These are phyloP conservation scores for Drosophila azteca DNA, from an alignment of 1,140 invertebrate genomes.

Conservation along the genomic window DNA sequence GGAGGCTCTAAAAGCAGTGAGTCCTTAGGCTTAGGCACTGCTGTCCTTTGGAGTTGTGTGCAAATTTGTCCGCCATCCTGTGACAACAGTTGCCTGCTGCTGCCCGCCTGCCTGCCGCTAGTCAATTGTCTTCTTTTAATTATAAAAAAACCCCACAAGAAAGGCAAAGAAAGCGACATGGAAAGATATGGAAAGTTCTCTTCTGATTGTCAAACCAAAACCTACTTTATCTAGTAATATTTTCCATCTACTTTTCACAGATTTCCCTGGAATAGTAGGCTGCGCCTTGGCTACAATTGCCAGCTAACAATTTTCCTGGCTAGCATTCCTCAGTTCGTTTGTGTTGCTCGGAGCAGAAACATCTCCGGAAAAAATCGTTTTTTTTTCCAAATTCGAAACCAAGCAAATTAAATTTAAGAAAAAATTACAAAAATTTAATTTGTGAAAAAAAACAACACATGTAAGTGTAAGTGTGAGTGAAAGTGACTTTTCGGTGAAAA, in stretches of 20 bases:
- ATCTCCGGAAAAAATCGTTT: not conserved
- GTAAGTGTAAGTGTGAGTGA: no score
- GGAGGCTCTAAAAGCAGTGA: no score
- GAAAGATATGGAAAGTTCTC: no score
- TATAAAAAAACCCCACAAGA: not conserved
- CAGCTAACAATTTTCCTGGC: not conserved
- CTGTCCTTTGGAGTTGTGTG: conserved; percentile 16
- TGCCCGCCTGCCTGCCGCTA: not conserved
- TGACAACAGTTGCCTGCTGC: conserved; percentile 15
- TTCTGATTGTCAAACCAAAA: no score
- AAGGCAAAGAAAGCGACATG: not conserved
- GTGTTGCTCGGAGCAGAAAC: not conserved
- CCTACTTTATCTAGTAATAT: no score
- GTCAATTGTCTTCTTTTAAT: conserved; percentile 30
- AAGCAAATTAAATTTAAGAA: not conserved
- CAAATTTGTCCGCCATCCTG: conserved; percentile 47
- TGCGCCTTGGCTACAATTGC: not conserved
- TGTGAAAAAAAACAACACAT: no score
- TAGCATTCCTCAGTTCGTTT: not conserved
- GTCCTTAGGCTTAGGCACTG: no score
- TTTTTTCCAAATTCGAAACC: not conserved
- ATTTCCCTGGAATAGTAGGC: conserved; percentile 18
- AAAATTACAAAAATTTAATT: not conserved
- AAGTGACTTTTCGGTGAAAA: no score
- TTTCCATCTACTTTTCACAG: not conserved